These are phyloP conservation scores for Ciconia boyciana DNA, from an alignment of 2,113 vertebrate species.

Conservation along the genomic window DNA sequence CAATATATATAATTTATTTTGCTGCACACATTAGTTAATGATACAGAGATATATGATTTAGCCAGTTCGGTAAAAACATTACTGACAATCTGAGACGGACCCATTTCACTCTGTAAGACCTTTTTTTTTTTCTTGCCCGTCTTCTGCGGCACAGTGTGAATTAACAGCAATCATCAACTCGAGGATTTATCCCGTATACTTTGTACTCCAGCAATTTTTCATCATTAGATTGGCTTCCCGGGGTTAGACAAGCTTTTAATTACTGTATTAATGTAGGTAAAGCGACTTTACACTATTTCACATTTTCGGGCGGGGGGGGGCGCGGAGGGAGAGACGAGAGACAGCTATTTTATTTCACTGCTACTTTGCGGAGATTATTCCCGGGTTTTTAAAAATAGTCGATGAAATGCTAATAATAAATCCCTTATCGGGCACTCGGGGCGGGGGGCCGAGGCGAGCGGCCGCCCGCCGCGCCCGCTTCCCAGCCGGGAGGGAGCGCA, in stretches of 20 bases:
- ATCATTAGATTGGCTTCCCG: not conserved
- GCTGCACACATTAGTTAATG: conserved; percentile 40
- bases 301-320: fast-evolving
- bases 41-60: not conserved
- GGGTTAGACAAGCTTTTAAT: not conserved
- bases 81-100: not conserved
- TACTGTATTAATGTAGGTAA: not conserved
- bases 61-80: not conserved
- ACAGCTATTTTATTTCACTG: not conserved
- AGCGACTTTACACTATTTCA: not conserved
- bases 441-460: not conserved
- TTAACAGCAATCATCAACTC: not conserved
- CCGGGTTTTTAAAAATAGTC: not conserved
- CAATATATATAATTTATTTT: conserved; percentile 34
- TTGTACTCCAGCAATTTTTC: not conserved
- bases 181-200: not conserved
- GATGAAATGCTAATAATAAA: not conserved
- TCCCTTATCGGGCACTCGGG: not conserved
- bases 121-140: not conserved
- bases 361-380: not conserved
- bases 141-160: not conserved
- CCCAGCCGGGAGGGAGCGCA: not conserved
- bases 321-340: not conserved
- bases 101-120: not conserved
- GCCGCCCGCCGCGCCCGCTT: not conserved